Evolutionary conservation across 2,797 vertebrate species (phyloP).

Genomic region (Siniperca undulata): DNA sequence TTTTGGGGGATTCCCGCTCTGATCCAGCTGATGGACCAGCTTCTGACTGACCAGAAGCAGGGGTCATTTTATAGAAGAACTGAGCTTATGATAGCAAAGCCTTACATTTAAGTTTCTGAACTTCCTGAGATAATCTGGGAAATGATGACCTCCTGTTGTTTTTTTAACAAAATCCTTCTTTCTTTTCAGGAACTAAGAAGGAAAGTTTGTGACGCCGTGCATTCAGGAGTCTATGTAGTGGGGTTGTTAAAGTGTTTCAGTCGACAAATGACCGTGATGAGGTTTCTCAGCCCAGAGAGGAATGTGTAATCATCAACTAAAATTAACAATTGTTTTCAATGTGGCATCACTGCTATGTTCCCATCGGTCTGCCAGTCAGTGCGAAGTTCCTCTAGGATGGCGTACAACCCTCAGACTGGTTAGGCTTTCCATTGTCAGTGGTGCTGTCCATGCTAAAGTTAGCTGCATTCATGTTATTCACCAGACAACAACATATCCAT

Average conservation of each 20-base stretch:
- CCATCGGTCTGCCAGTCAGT: neutral
- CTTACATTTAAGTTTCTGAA: neutral
- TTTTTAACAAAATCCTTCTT: neutral
- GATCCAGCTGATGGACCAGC: conserved; percentile 25
- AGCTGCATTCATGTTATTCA: neutral
- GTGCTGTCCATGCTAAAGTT: neutral
- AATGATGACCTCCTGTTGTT: neutral
- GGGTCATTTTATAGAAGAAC: neutral
- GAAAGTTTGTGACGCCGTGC: no score
- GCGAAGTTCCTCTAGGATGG: neutral
- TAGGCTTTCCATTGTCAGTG: neutral
- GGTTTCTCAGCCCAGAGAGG: neutral
- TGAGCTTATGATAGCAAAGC: neutral
- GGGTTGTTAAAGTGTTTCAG: neutral
- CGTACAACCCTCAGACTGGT: neutral
- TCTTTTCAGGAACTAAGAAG: neutral
- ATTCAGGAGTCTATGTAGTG: neutral
- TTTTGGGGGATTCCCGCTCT: conserved; percentile 24
- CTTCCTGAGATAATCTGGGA: neutral
- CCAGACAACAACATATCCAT: neutral
- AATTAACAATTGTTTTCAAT: neutral
- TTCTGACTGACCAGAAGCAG: conserved; percentile 1
- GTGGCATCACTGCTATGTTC: neutral
- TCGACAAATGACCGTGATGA: neutral
- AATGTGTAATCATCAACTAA: neutral